Base-by-base conservation (phyloP, 2,888 invertebrate genomes). In the Pandemis cinnamomeana region DNA sequence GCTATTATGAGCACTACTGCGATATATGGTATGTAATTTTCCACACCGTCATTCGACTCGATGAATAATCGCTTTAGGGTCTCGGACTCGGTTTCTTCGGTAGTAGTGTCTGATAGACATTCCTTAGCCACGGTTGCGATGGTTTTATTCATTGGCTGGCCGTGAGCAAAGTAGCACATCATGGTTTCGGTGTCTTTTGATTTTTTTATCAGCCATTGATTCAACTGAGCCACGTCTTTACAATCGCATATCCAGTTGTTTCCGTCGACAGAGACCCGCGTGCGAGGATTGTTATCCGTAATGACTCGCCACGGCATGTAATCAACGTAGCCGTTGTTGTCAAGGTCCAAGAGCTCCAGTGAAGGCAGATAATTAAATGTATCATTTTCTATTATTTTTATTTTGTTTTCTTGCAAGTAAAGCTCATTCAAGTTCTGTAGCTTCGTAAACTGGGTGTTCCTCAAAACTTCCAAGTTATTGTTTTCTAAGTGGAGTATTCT, bases 161-260 rank as follows among this genome's bases (percentile, higher is more conserved):
- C 92, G 83, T 92, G 95, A 80, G 95, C 94, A 84, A 95, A 95
- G 82, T 95, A 95, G 87, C 96, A 96, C 89, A 95, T 95, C 95
- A 96, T 95, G 86, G 93, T 95, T 81, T 96, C 95, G 72, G 96
- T 95, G 84, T 96, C 95, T 87, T 95, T 95, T 69, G 95, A 95
- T 86, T 96, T 96, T 85, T 96, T 95, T 83, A 95, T 93, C 76
- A 97, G 89, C 97, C 97, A 97, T 80, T 95, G 95, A 85, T 96
- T 95, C 82, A 97, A 91, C 82, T 95, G 95, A 77, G 95, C 95
- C 71, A 97, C 95, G 83, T 96, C 96, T 84, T 95, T 95, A 91
- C 97, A 97, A 86, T 97, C 96, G 91, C 97, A 97, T 88, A 96
- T 96, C 98, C 98, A 97, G 87, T 96, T 96, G 95, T 97, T 97